Base-by-base conservation (phyloP, 2,113 vertebrate genomes). In the Okapia johnstoni region DNA sequence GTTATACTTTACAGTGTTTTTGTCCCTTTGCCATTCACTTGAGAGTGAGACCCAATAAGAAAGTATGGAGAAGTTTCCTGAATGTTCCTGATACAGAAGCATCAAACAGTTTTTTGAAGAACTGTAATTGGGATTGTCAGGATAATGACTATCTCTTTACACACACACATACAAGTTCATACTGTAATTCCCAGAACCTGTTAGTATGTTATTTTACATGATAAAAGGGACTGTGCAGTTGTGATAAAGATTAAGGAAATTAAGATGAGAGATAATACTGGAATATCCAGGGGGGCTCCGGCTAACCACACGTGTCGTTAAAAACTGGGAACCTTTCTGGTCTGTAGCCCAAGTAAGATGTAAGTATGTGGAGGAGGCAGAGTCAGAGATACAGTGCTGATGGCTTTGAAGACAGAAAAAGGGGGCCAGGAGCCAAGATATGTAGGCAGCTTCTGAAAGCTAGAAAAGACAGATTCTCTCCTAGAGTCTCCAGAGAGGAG, bases 241-340 rank as follows among this genome's bases (percentile, higher is more conserved):
- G 1, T 77, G 21, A 55, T 95, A 70, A 66, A 90, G 2, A 36
- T 9, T 70, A 60, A 80, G 19, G 15, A 95, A 21, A 85, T 25
- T 80, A 14, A 52, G 2, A 54, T 70, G 8, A 12, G 6, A 60
- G 7, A 61, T n/a, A 43, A 60, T 23, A 3, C 11, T 61, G 25
- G 4, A 50, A 55, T 48, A 36, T 11, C 9, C 3, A 43, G 10
- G 4, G 58, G 4, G 40, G 11, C 6, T 3, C 33, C 7, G 0
- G 73, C 46, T 54, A 77, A 81, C 48, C 6, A n/a, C 2, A 23
- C 2, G 26, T 26, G 28, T 0, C 1, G 13, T 76, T 85, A 81
- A 90, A 60, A 93, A 8, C 40, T 19, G 11, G 79, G 19, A 60
- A 11, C 1, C 11, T 61, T 84, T 57, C 28, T 15, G 55, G 1